A percentile compares a stretch with the other conserved stretches of the same genome.
Conservation (phyloP, 2,888 invertebrate species). For the Aphelenchoides bicaudatus region DNA sequence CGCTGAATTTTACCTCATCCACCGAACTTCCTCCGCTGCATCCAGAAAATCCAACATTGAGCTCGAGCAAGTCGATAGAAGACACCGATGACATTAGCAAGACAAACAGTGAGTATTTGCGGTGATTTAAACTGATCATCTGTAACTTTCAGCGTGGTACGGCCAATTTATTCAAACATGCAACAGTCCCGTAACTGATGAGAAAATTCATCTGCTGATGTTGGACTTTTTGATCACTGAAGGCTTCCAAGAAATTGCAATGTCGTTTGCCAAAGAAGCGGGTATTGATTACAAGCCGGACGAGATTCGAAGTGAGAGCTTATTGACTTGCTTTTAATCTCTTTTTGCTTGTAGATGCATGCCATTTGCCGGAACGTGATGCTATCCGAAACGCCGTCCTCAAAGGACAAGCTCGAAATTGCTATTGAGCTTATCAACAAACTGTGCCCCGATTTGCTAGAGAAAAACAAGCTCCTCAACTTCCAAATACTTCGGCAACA, state of each 20-base stretch:
- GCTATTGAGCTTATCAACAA: slow-evolving; percentile 80
- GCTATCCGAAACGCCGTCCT: slow-evolving; percentile 21
- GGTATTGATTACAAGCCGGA: slow-evolving; percentile 68
- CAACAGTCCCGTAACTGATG: slow-evolving; percentile 1
- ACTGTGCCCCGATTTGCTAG: slow-evolving; percentile 85
- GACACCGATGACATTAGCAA: not conserved
- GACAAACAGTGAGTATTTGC: not conserved
- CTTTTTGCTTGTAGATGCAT: slow-evolving; percentile 11
- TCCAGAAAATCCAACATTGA: no score
- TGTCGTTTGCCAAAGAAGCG: slow-evolving; percentile 90
- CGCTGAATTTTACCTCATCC: no score
- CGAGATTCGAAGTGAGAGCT: not conserved
- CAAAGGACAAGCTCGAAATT: slow-evolving; percentile 3
- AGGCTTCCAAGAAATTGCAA: slow-evolving; percentile 80
- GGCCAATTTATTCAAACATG: slow-evolving; percentile 7
- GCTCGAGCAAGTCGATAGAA: no score
- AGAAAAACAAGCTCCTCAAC: slow-evolving; percentile 88
- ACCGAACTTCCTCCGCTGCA: no score
- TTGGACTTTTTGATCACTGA: slow-evolving; percentile 95
- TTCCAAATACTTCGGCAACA: slow-evolving; percentile 78
- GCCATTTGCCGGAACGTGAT: slow-evolving; percentile 15
- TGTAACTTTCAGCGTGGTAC: slow-evolving; percentile 10
- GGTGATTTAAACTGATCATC: not conserved
- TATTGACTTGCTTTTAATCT: not conserved
- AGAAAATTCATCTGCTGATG: slow-evolving; percentile 83